Base-by-base conservation (phyloP, 2,888 invertebrate genomes). In the Antheraea yamamai region DNA sequence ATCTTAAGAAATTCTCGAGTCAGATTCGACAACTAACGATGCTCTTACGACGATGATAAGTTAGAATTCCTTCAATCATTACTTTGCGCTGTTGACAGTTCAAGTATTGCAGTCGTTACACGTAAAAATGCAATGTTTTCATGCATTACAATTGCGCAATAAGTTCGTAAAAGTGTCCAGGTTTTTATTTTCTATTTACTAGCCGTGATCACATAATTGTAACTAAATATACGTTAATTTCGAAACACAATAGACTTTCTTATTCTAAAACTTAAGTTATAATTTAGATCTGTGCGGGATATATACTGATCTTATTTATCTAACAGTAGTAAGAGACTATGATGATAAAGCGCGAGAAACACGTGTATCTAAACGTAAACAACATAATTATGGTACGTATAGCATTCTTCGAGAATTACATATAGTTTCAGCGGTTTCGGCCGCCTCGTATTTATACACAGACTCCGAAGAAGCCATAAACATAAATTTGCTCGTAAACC, bases 401-500 rank as follows among this genome's bases (percentile, higher is more conserved):
- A 68, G 74, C 52, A 74, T 77, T 75, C 73, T 77, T 73, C 74
- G 73, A 75, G 77, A 79, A 82, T 81, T 79, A 82, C 79, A 79
- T 82, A 81, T 79, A 83, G 81, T 83, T 84, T 79, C 75, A 78
- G 81, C 78, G 81, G 81, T 79, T 81, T 81, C 81, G 79, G 78
- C 81, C 81, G 79, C 77, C 77, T 78, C 78, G 81, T 87, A 87
- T 88, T 89, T 87, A 87, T 86, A 82, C 84, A 80, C 79, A 78
- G 80, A 83, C 82, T 82, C 64, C 84, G 82, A 83, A 87, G 87
- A 85, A 85, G 87, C 85, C 82, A 85, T 88, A 86, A 88, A 87
- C 86, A 87, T 88, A 85, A 89, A 88, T 87, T 85, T 81, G 81
- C 82, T 87, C 85, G 85, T 88, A 87, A 88, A 87, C 80, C 79